Base-by-base conservation (phyloP, 2,888 invertebrate genomes). In the Teleogryllus oceanicus region DNA sequence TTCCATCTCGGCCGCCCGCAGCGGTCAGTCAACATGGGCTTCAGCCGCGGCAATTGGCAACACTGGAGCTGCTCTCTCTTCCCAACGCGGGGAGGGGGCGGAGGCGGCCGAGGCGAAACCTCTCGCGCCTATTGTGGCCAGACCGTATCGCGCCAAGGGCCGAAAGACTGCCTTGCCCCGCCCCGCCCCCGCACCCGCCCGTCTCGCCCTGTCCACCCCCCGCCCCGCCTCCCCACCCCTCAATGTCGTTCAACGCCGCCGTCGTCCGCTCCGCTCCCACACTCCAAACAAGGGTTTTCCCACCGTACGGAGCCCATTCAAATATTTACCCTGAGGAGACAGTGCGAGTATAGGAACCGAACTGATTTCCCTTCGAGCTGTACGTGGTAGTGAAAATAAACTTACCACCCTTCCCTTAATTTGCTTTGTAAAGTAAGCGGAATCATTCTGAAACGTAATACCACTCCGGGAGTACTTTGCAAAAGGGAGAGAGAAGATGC, bases 351-450 rank as follows among this genome's bases (percentile, higher is more conserved):
- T 62, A 62, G 62, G 62, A 62, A 18, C 62, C n/a, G 62, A 62
- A 18, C 62, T 62, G 62, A 62, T 62, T 62, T n/a, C 62, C 16
- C 16, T 62, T 62, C 62, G 37, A 37, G 37, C 37, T 62, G n/a
- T 12, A 62, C 62, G 13, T 62, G 16, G 16, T 13, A 62, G 62
- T 62, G 62, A 62, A 62, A 62, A 62, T 62, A 62, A 62, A 62
- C 62, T 62, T 62, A 62, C 62, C n/a, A 62, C 13, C 62, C 62
- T 18, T n/a, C 62, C 62, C 62, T 62, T 62, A 62, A 62, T 62
- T 62, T 62, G 62, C 62, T 62, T 62, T 62, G 62, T 62, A n/a
- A 62, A 62, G n/a, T 62, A 62, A 12, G 62, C 62, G 62, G n/a
- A 62, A 62, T 62, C 62, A 62, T 13, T 62, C n/a, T n/a, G 62